A percentile compares a stretch with the other conserved stretches of the same genome.
Conservation (phyloP, 2,888 invertebrate species). For the Anorthoa munda region DNA sequence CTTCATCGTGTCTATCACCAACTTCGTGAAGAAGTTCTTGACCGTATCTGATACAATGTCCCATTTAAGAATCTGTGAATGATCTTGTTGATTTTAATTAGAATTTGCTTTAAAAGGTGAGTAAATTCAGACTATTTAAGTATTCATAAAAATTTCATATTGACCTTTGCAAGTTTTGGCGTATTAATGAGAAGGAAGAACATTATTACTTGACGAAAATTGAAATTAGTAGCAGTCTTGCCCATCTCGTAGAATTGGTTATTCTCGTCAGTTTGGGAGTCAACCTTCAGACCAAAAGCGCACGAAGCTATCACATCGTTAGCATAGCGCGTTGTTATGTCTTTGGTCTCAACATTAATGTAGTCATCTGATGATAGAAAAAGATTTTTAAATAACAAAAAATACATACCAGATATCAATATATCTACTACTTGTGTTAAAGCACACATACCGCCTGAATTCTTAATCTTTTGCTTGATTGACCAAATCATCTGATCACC, state of each 20-base stretch:
- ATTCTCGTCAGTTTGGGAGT: conserved; percentile 88
- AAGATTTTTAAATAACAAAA: not conserved
- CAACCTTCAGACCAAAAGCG: conserved; percentile 89
- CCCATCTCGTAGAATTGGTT: conserved; percentile 91
- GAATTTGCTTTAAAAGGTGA: not conserved
- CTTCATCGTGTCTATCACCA: conserved; percentile 82
- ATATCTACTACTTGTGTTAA: no score
- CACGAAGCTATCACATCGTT: conserved; percentile 90
- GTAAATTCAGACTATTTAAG: not conserved
- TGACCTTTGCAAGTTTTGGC: conserved; percentile 69
- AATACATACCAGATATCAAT: not conserved
- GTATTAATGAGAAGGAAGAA: conserved; percentile 64
- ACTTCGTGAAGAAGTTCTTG: conserved; percentile 75
- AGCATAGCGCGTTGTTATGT: conserved; percentile 84
- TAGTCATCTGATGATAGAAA: conserved; percentile 59
- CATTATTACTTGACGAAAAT: conserved; percentile 62
- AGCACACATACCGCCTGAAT: conserved; percentile 69
- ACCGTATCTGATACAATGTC: conserved; percentile 64
- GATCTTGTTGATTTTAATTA: not conserved
- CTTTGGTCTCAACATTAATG: conserved; percentile 82
- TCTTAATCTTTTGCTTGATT: conserved; percentile 69
- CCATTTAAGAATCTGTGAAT: conserved; percentile 67
- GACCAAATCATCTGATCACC: conserved; percentile 75
- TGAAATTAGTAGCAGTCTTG: conserved; percentile 82
- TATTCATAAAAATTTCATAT: not conserved